Evolutionary conservation across 2,797 vertebrate species (phyloP).

Genomic region (Pachyuromys duprasi): DNA sequence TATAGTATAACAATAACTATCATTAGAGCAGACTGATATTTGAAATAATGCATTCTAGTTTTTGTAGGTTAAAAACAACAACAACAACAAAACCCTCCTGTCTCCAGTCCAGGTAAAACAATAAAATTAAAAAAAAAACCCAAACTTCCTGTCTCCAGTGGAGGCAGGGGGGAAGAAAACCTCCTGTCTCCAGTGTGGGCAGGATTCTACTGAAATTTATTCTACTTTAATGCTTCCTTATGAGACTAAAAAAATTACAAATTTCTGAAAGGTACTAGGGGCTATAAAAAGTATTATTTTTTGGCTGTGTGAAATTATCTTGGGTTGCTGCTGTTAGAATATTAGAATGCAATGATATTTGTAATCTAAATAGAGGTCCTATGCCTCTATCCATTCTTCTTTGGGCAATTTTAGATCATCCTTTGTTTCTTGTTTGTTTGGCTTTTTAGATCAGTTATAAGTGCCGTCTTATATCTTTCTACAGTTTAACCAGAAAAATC

Average conservation of each 20-base stretch:
- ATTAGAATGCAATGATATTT: background rate
- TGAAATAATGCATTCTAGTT: background rate
- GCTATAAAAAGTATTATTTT: background rate
- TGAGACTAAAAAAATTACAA: background rate
- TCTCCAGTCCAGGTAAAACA: too few relatives aligned
- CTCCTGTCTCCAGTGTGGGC: too few relatives aligned
- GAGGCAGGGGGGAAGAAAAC: too few relatives aligned
- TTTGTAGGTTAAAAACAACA: too few relatives aligned
- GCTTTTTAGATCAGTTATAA: conserved; percentile 14
- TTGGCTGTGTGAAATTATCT: background rate
- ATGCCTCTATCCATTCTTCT: background rate
- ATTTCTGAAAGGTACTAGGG: background rate
- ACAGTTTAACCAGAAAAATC: conserved; percentile 24
- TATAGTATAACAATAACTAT: background rate
- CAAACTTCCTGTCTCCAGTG: too few relatives aligned
- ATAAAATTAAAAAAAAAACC: too few relatives aligned
- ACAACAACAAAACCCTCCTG: too few relatives aligned
- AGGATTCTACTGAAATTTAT: background rate
- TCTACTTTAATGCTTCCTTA: background rate
- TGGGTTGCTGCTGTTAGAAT: background rate
- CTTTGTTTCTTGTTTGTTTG: background rate
- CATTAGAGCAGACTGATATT: background rate
- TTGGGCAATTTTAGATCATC: background rate
- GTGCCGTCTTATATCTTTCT: background rate
- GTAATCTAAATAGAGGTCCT: background rate